Percentiles rank a stretch among this genome's conserved stretches.
Conservation (phyloP, 2,113 vertebrate species). For the Colinus virginianus region DNA sequence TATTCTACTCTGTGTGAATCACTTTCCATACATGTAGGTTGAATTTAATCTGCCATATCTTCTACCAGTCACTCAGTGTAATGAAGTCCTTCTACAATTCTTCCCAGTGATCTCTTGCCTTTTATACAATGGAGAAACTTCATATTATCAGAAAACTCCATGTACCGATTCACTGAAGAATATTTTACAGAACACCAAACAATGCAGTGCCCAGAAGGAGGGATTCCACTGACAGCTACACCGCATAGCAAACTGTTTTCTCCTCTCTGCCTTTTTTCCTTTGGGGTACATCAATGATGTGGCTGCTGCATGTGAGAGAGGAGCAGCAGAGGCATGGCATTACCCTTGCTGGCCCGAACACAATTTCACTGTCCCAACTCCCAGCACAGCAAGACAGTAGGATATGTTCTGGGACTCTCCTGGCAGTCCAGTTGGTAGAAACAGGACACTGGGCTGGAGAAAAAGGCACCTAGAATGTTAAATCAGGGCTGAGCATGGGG, state of each 20-base stretch:
- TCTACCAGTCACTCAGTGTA: not conserved
- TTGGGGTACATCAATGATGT: not conserved
- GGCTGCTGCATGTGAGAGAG: not conserved
- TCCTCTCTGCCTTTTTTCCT: not conserved
- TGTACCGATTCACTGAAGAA: not conserved
- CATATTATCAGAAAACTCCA: not conserved
- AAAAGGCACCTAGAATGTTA: not conserved
- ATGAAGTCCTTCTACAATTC: not conserved
- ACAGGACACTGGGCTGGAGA: not conserved
- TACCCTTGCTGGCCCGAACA: not conserved
- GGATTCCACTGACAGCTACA: not conserved
- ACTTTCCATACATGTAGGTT: not conserved
- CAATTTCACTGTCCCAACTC: no score
- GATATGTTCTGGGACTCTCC: not conserved
- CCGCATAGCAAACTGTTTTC: not conserved
- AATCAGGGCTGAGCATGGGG: not conserved
- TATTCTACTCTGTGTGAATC: not conserved
- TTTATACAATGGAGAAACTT: not conserved
- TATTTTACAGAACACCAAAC: not conserved
- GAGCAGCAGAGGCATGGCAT: not conserved
- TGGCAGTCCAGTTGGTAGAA: fast-evolving
- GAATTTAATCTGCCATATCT: not conserved
- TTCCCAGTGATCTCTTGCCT: not conserved
- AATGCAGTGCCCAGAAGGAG: not conserved
- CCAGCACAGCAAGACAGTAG: not conserved